Evolutionary conservation across 2,797 vertebrate genomes (phyloP).

Genomic region (Crax fasciolata): DNA sequence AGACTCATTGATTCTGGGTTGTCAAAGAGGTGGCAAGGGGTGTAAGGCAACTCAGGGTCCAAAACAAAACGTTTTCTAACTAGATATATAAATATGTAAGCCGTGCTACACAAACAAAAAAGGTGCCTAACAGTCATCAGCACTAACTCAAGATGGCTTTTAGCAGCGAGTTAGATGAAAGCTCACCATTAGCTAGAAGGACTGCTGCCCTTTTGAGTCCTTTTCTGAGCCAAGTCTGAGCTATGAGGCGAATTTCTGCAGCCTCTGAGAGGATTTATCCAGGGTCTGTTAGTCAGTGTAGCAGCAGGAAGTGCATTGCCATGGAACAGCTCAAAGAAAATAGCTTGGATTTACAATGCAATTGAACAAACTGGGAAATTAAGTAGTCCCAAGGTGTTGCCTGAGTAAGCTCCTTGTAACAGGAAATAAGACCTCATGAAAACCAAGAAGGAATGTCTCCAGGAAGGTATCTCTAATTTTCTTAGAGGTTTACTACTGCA

Average conservation of each 20-base stretch:
- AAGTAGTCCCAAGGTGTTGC: background rate
- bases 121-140: background rate
- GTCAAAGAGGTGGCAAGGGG: background rate
- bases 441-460: background rate
- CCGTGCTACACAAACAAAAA: background rate
- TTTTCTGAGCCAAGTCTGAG: background rate
- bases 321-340: background rate
- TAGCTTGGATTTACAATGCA: constrained; percentile 3
- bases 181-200: background rate
- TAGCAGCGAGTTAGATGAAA: background rate
- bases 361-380: background rate
- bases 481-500: background rate
- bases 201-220: background rate
- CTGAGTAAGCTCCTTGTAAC: background rate
- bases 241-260: background rate
- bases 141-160: background rate
- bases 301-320: background rate
- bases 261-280: background rate
- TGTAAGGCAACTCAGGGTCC: background rate
- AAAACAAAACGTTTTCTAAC: background rate
- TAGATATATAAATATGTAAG: background rate
- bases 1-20: background rate
- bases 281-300: background rate
- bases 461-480: background rate
- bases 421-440: background rate